Evolutionary conservation across 2,888 invertebrate species (phyloP).

Genomic region (Lathronympha strigana): DNA sequence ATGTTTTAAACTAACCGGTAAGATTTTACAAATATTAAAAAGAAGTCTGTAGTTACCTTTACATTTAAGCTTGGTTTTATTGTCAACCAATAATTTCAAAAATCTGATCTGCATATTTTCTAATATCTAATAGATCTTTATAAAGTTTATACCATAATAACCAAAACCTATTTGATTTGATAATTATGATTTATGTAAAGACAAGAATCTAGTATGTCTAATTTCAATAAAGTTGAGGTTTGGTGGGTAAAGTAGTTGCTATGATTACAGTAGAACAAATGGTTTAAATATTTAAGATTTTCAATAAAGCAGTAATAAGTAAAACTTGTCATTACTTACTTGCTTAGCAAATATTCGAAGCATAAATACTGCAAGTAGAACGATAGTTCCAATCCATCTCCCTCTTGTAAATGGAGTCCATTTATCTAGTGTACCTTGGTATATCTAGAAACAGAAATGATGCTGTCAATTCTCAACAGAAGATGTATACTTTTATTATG

Average conservation of each 20-base stretch:
- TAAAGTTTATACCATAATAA: neutral
- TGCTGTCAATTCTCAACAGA: neutral
- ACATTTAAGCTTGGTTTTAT: no score
- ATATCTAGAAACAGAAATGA: constrained; percentile 79
- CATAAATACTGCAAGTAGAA: constrained; percentile 89
- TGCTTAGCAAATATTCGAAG: constrained; percentile 92
- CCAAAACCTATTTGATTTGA: neutral
- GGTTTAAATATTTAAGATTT: neutral
- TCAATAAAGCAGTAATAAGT: neutral
- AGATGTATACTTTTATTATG: neutral
- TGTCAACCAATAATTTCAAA: no score
- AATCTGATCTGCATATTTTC: no score
- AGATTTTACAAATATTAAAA: no score
- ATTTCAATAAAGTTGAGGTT: neutral
- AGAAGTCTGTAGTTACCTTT: no score
- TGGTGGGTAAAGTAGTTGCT: no score
- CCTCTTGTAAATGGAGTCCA: constrained; percentile 93
- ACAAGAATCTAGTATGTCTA: no score
- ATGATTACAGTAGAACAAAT: neutral
- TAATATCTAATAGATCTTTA: neutral
- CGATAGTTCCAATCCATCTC: constrained; percentile 91
- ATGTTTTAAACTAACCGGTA: no score
- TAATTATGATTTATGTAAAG: neutral
- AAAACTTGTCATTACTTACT: constrained; percentile 77
- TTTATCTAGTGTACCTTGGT: constrained; percentile 93